phyloP scores from a whole-genome alignment of 1,140 invertebrate species.

The Helicoverpa zea region DNA sequence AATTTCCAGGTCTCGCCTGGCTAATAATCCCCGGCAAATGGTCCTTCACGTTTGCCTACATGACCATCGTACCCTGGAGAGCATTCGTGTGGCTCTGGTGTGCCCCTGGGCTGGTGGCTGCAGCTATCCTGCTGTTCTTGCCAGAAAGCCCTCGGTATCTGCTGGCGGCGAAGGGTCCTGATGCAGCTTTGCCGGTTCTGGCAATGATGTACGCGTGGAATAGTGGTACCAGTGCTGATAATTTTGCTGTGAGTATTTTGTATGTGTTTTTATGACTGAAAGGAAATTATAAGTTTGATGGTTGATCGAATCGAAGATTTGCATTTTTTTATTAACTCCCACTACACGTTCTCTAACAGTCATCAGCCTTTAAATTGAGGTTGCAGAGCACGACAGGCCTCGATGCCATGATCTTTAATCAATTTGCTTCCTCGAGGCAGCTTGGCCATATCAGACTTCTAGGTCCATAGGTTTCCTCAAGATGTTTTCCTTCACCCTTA shows the following conservation, averaged over 20 bases:
- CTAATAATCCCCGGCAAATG: constrained; percentile 88
- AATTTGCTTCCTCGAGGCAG: too few relatives aligned
- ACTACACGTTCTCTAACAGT: too few relatives aligned
- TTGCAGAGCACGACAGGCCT: too few relatives aligned
- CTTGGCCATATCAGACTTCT: too few relatives aligned
- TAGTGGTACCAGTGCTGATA: constrained; percentile 44
- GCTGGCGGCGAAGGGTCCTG: constrained; percentile 87
- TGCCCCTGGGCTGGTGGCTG: constrained; percentile 86
- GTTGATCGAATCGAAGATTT: too few relatives aligned
- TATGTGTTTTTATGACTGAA: neutral
- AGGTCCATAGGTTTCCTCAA: too few relatives aligned
- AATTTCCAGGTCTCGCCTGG: constrained; percentile 88
- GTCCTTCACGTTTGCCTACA: constrained; percentile 69
- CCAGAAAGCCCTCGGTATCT: constrained; percentile 93
- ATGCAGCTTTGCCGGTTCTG: constrained; percentile 88
- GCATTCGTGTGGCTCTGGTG: constrained; percentile 88
- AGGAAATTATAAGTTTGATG: too few relatives aligned
- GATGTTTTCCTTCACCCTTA: too few relatives aligned
- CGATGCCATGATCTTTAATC: too few relatives aligned
- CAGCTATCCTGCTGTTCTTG: constrained; percentile 85
- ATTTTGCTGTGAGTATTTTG: constrained; percentile 30
- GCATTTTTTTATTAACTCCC: too few relatives aligned
- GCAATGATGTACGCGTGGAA: constrained; percentile 88
- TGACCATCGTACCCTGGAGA: constrained; percentile 89
- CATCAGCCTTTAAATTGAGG: too few relatives aligned